Conservation (phyloP, 2,113 vertebrate genomes). For the Scartelaos histophorus region DNA sequence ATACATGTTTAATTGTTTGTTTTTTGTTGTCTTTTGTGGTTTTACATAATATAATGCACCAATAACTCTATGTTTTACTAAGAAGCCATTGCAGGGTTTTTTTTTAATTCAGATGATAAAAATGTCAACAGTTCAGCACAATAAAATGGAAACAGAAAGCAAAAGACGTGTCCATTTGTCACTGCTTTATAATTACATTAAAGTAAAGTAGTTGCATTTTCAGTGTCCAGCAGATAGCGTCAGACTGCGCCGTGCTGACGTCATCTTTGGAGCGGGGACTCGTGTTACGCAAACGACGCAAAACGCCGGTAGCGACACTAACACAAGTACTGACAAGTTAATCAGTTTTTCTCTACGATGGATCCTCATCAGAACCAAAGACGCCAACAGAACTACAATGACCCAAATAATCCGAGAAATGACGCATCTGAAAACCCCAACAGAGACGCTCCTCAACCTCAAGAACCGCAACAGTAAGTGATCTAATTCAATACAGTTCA, state of each 20-base stretch:
- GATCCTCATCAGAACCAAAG: neutral
- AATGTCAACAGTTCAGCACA: neutral
- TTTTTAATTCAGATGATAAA: neutral
- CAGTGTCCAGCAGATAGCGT: conserved; percentile 24
- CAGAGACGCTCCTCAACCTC: neutral
- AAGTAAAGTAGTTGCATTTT: too few species aligned
- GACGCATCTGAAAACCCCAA: neutral
- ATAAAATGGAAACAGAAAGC: neutral
- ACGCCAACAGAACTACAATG: neutral
- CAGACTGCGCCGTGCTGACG: neutral
- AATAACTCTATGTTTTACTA: neutral
- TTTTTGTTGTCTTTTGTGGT: neutral
- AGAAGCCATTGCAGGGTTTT: neutral
- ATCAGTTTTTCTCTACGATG: neutral
- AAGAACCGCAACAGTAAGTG: conserved; percentile 31
- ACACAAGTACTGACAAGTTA: neutral
- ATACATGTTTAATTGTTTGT: neutral
- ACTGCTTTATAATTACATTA: too few species aligned
- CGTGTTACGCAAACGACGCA: neutral
- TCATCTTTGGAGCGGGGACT: neutral
- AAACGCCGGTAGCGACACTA: neutral
- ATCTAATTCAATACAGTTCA: neutral
- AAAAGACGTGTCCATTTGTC: too few species aligned
- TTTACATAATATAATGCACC: too few species aligned
- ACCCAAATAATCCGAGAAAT: neutral